These are phyloP conservation scores for Cettia cetti DNA, from an alignment of 2,113 vertebrate genomes.

Conservation along the genomic window DNA sequence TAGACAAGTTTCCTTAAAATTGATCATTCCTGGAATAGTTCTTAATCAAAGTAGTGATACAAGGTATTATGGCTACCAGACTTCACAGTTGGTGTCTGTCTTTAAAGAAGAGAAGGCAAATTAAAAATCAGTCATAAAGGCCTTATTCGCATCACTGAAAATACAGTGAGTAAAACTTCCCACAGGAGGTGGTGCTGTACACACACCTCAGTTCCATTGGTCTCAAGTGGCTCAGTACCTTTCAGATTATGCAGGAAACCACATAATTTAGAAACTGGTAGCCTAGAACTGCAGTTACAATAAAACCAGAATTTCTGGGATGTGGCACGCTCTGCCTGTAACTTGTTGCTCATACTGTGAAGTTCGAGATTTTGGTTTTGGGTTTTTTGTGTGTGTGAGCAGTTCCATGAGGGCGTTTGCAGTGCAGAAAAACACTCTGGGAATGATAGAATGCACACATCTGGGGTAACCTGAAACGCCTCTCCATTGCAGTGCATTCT, in stretches of 20 bases:
- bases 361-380: not conserved
- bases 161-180: not conserved
- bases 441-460: not conserved
- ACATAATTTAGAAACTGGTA: not conserved
- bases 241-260: not conserved
- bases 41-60: not conserved
- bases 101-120: not conserved
- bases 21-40: not conserved
- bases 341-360: not conserved
- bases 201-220: not conserved
- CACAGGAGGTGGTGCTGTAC: conserved; percentile 52
- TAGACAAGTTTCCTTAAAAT: not conserved
- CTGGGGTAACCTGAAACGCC: not conserved
- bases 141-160: not conserved
- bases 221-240: not conserved
- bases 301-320: not conserved
- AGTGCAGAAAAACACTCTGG: not conserved
- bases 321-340: not conserved
- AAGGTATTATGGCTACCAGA: not conserved
- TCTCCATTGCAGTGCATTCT: not conserved
- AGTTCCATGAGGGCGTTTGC: not conserved
- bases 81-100: not conserved
- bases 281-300: not conserved
- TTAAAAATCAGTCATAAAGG: not conserved
- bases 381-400: not conserved